Percentiles rank a stretch among this genome's conserved stretches.
These are phyloP conservation scores for Athalia rosae DNA, from an alignment of 2,888 invertebrate genomes.

Conservation along the genomic window DNA sequence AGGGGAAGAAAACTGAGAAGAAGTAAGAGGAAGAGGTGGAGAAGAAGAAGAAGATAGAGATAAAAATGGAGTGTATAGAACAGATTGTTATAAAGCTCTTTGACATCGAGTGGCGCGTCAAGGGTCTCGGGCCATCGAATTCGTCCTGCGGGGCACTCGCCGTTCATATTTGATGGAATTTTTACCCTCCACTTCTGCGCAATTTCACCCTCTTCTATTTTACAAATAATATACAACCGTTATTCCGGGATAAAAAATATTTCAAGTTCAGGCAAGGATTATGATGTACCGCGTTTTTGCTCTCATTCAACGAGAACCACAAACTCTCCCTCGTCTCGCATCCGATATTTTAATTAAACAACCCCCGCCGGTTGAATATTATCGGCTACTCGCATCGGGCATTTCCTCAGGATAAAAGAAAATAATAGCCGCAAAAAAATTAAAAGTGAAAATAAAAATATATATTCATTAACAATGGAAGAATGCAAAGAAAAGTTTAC, in stretches of 20 bases:
- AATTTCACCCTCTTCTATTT: slow-evolving; percentile 19
- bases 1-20: slow-evolving; percentile 27
- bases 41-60: slow-evolving; percentile 49
- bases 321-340: neutral
- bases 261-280: slow-evolving; percentile 4
- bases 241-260: neutral
- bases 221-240: slow-evolving; percentile 8
- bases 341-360: slow-evolving; percentile 6
- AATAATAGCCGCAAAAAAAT: too few species aligned
- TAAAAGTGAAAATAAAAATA: too few species aligned
- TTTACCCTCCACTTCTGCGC: slow-evolving; percentile 36
- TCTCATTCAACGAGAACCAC: neutral
- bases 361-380: neutral
- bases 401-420: too few species aligned
- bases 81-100: slow-evolving; percentile 45
- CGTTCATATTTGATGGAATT: slow-evolving; percentile 45
- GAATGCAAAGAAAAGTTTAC: neutral
- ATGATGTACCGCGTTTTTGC: neutral
- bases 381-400: too few species aligned
- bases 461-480: neutral
- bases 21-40: slow-evolving; percentile 19
- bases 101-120: slow-evolving; percentile 39
- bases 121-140: slow-evolving; percentile 30
- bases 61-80: slow-evolving; percentile 35
- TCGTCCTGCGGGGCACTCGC: slow-evolving; percentile 26